phyloP scores from a whole-genome alignment of 2,888 invertebrate genomes.

The Pilophorus perplexus region DNA sequence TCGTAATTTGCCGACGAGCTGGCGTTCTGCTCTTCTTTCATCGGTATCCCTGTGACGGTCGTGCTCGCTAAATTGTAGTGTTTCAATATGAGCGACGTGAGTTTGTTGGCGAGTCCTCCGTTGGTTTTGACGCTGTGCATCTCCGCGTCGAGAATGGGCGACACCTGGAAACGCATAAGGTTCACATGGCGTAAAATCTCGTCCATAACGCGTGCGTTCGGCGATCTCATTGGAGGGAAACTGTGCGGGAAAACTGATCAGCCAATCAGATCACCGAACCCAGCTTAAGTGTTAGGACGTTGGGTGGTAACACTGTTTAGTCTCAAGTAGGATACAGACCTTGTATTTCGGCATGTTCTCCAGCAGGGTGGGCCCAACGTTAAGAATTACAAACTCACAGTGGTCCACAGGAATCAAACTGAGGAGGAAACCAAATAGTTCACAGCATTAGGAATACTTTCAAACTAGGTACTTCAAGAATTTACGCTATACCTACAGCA shows the following conservation, averaged over 20 bases:
- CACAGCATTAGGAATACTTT: too few species aligned
- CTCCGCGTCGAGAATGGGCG: conserved; percentile 71
- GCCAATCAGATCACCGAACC: too few species aligned
- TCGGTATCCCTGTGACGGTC: conserved; percentile 97
- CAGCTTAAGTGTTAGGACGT: conserved; percentile 30
- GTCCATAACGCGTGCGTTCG: too few species aligned
- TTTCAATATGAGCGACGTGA: conserved; percentile 72
- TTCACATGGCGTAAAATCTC: too few species aligned
- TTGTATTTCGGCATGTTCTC: conserved; percentile 53
- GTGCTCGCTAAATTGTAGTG: conserved; percentile 93
- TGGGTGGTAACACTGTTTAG: too few species aligned
- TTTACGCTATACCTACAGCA: too few species aligned
- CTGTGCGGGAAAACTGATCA: too few species aligned
- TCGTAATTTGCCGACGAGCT: conserved; percentile 98
- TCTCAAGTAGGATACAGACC: too few species aligned
- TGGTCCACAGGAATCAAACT: conserved; percentile 71
- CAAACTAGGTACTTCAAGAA: too few species aligned
- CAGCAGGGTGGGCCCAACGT: conserved; percentile 76
- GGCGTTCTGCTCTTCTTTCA: conserved; percentile 99
- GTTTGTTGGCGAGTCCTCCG: conserved; percentile 64
- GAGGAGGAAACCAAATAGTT: conserved; percentile 26
- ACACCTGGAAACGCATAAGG: too few species aligned
- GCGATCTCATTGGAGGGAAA: too few species aligned
- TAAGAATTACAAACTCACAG: conserved; percentile 86
- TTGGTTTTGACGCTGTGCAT: conserved; percentile 78